Evolutionary conservation across 2,113 vertebrate genomes (phyloP), one percentile per base, ranked within the genome.

Genomic region (Anoplopoma fimbria): DNA sequence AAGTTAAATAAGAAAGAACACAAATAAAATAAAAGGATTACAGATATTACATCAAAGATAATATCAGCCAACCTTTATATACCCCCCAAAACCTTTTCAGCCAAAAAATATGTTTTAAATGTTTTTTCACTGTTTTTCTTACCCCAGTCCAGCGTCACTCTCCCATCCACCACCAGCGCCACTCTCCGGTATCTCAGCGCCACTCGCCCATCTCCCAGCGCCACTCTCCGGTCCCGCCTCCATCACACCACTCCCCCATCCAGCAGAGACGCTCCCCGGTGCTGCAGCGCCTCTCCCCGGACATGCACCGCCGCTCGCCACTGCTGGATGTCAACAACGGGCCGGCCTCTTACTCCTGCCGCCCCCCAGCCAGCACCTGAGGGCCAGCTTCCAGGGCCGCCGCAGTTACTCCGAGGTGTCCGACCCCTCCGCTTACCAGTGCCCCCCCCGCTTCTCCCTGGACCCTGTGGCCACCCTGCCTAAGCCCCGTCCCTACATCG

Each of bases 351-450:
- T 98, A 98, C 69, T 93, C 97, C 82, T 95, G 94, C 91, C 96
- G 97, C 60, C 97, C 97, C 91, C 97, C 29, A 96, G 95, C 81
- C 97, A 98, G 64, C 97, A 97, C 91, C 95, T 97, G 88, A 96
- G 98, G 70, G 97, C 97, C 33, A 97, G 97, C 80, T 99, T 99
- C 94, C 97, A 98, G 83, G 97, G 97, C 9, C 97, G 97, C 0
- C 96, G 98, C 67, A 99, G 98, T 85, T 99, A 99, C 93, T 99
- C 98, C 0, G 98, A 99, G 94, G 95, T 97, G 55, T 95, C 95
- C 0, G 97, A 98, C 92, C 96, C 96, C 14, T 97, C 97, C 0
- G 94, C 96, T 69, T 98, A 98, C 91, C 96, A 96, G 86, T 96
- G 96, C 83, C 95, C 94, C 5, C 94, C 96, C 45, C 94, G 96